Evolutionary conservation across 2,888 invertebrate genomes (phyloP).

Genomic region (Mongoloraphidia duomilia): DNA sequence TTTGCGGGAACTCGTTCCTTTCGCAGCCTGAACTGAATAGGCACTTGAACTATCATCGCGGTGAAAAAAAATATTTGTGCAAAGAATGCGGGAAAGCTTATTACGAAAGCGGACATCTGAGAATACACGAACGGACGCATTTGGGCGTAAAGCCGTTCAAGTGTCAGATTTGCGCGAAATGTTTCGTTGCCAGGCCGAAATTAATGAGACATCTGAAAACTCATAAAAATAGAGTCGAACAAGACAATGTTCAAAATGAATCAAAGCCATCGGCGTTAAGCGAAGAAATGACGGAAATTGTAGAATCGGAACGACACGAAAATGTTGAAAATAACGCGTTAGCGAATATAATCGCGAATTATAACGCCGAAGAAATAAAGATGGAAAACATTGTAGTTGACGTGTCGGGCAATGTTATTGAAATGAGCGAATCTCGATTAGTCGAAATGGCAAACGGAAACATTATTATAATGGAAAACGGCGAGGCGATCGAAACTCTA

Average conservation of each 20-base stretch:
- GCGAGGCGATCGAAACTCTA: conserved; percentile 11
- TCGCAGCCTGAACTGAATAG: conserved; percentile 23
- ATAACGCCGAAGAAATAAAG: neutral
- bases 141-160: conserved; percentile 24
- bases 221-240: conserved; percentile 15
- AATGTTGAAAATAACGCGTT: neutral
- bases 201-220: conserved; percentile 23
- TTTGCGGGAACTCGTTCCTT: conserved; percentile 23
- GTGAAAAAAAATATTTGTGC: conserved; percentile 23
- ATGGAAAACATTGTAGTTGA: conserved; percentile 5
- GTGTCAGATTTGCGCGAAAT: conserved; percentile 23
- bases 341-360: neutral
- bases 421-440: neutral
- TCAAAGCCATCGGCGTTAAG: neutral
- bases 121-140: conserved; percentile 24
- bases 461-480: conserved; percentile 5
- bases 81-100: conserved; percentile 22
- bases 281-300: neutral
- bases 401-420: neutral
- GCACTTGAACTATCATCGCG: conserved; percentile 24
- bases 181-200: conserved; percentile 24
- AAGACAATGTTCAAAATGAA: conserved; percentile 4
- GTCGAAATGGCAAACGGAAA: conserved; percentile 1
- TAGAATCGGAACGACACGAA: neutral
- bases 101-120: conserved; percentile 25